Conservation (phyloP, 2,797 vertebrate species). For the Periparus ater region DNA sequence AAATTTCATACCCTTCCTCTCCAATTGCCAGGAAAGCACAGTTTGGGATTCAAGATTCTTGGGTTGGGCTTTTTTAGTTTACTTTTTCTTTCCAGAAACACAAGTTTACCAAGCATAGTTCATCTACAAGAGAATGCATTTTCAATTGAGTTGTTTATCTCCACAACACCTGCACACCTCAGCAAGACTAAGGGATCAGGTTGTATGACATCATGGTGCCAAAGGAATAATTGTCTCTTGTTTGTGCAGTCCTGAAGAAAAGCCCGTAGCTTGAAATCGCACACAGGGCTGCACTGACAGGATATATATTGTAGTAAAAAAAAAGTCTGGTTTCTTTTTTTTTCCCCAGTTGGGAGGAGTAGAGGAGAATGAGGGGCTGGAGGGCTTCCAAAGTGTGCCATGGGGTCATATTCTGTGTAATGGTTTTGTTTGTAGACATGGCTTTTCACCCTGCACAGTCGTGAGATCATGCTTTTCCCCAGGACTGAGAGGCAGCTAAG, state of each 20-base stretch:
- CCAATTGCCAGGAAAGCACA: neutral
- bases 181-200: neutral
- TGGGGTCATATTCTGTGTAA: neutral
- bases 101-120: neutral
- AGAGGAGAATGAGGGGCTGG: neutral
- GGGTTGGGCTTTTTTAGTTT: neutral
- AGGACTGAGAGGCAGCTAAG: neutral
- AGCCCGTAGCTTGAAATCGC: neutral
- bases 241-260: neutral
- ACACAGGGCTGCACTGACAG: neutral
- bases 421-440: neutral
- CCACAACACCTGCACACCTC: neutral
- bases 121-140: neutral
- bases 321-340: no score
- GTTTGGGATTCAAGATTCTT: neutral
- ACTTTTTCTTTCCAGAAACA: neutral
- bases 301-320: neutral
- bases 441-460: neutral
- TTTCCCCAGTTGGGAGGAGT: neutral
- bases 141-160: slow-evolving; percentile 35
- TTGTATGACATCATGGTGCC: neutral
- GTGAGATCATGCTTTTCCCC: neutral
- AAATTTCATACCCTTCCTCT: slow-evolving; percentile 11
- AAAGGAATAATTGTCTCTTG: slow-evolving; percentile 9
- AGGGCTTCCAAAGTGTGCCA: neutral